Base-by-base conservation (phyloP, 2,797 vertebrate genomes). In the Mionectes olivaceus region DNA sequence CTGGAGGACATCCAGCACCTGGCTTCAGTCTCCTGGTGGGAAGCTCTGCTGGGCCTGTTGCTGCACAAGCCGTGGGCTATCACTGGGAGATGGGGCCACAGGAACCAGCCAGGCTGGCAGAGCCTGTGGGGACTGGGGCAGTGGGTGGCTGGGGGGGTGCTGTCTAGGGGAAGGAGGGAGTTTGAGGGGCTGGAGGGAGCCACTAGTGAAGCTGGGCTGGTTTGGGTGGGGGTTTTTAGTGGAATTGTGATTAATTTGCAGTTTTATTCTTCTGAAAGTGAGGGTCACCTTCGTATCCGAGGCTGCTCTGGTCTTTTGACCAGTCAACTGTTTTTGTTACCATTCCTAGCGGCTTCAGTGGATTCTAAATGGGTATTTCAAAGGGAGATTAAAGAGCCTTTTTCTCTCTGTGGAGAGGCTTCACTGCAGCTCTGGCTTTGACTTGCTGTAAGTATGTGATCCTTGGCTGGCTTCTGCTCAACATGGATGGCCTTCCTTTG, bases 41-140 rank as follows among this genome's bases (percentile, higher is more conserved):
- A 10, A n/a, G 82, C 57, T 69, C 18, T 35, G 56, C 52, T 17
- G 33, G 13, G 53, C 53, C n/a, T 0, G 0, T 16, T 15, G 52
- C 70, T 55, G 44, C 8, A 23, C 6, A 3, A 27, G 24, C 53
- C 0, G 0, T 0, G 2, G 35, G 39, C 33, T 4, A 0, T 24
- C 4, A 0, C 3, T 25, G 39, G 2, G 9, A 13, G 2, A 6
- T 1, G 5, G 43, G 28, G 18, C 39, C 19, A 4, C 2, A 0
- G 83, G 25, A 73, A 8, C 39, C 71, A 30, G 56, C 56, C 1
- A 3, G 65, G 39, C 53, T 67, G 52, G n/a, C 44, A 21, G 56
- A 25, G 57, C 24, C 19, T 5, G 53, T 7, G 39, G 25, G 23
- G 14, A 3, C 2, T 33, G 56, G 43, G n/a, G 12, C 2, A 5